These are phyloP conservation scores for Acrobasis suavella DNA, from an alignment of 2,888 invertebrate genomes.

Conservation along the genomic window DNA sequence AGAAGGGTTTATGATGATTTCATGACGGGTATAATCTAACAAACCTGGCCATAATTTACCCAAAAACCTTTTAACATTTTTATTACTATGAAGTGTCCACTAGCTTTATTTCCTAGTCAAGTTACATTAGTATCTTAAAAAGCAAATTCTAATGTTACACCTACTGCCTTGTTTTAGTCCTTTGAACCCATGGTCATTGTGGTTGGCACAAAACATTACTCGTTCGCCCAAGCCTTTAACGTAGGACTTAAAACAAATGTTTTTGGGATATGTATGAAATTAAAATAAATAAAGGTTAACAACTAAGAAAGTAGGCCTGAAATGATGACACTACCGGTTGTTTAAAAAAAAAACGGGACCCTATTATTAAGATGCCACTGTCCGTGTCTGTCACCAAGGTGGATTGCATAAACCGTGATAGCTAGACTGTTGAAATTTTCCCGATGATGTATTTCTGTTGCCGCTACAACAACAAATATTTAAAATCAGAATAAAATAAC, in stretches of 20 bases:
- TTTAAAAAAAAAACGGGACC: no score
- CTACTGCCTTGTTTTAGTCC: constrained; percentile 15
- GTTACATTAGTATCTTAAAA: constrained; percentile 11
- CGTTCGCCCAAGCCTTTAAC: neutral
- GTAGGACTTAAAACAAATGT: neutral
- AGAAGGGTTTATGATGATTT: neutral
- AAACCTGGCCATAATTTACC: constrained; percentile 14
- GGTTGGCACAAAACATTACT: constrained; percentile 22
- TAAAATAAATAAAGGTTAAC: no score
- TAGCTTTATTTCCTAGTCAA: constrained; percentile 2
- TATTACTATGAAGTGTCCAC: constrained; percentile 4
- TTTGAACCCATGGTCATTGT: neutral
- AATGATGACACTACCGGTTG: no score
- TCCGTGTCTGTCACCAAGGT: no score
- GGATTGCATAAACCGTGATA: no score
- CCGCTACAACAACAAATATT: no score
- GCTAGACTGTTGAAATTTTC: no score
- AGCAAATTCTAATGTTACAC: constrained; percentile 14
- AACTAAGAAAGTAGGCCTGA: no score
- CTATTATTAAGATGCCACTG: no score
- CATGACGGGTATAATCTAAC: neutral
- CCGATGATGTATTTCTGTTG: no score
- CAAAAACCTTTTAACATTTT: neutral
- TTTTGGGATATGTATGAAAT: no score
- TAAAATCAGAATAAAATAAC: no score